Evolutionary conservation across 2,888 invertebrate genomes (phyloP).

Genomic region (Acanthosoma haemorrhoidale): DNA sequence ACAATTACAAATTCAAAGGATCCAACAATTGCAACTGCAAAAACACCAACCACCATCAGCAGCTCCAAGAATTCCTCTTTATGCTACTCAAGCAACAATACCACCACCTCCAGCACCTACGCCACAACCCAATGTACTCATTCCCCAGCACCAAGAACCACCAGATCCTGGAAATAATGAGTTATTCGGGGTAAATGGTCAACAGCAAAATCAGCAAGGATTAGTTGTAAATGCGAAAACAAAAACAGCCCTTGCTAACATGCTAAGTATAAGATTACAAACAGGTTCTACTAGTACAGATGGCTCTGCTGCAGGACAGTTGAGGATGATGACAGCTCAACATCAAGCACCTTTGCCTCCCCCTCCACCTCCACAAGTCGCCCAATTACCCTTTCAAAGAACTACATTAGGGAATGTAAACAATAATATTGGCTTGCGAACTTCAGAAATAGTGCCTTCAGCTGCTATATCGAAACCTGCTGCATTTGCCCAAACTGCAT

Average conservation of each 20-base stretch:
- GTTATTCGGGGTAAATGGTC: constrained; percentile 34
- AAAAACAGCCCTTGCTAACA: constrained; percentile 91
- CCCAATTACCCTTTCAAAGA: constrained; percentile 37
- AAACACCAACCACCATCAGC: constrained; percentile 43
- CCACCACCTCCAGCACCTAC: constrained; percentile 21
- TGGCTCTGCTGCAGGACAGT: constrained; percentile 51
- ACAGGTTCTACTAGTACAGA: constrained; percentile 45
- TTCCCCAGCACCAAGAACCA: constrained; percentile 34
- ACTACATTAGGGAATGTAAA: constrained; percentile 41
- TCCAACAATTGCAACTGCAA: constrained; percentile 51
- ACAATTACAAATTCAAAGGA: constrained; percentile 57
- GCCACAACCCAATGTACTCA: constrained; percentile 30
- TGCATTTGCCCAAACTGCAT: constrained; percentile 41
- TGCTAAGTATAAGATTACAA: constrained; percentile 77
- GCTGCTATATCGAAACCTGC: constrained; percentile 31
- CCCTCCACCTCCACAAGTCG: constrained; percentile 42
- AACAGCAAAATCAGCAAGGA: constrained; percentile 47
- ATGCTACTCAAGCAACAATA: constrained; percentile 42
- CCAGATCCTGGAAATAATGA: constrained; percentile 32
- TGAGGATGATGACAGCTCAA: constrained; percentile 76
- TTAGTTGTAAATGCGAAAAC: constrained; percentile 78
- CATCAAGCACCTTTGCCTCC: constrained; percentile 61
- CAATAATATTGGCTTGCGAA: constrained; percentile 34
- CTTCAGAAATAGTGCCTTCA: constrained; percentile 31
- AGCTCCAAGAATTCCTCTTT: constrained; percentile 44